Evolutionary conservation across 1,140 invertebrate genomes (phyloP).

Genomic region (Wiebesia pumilae): DNA sequence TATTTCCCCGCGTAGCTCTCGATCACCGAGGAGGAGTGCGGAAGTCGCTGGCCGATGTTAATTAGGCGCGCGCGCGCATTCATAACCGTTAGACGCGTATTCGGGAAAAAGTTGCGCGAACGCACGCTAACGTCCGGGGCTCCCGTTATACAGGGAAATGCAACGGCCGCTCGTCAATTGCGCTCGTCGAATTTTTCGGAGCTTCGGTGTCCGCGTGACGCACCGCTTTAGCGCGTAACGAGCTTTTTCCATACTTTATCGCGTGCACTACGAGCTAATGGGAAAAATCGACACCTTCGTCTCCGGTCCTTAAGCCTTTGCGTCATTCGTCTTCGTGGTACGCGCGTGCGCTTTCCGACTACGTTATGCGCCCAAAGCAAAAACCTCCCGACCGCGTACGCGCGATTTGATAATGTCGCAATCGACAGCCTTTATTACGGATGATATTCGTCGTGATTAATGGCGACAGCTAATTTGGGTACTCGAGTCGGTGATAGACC

Average conservation of each 20-base stretch:
- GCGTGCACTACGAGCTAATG: background rate
- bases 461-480: background rate
- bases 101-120: background rate
- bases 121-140: no score
- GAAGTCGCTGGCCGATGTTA: background rate
- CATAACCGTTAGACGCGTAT: background rate
- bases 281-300: background rate
- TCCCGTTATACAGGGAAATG: no score
- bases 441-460: background rate
- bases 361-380: no score
- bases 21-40: background rate
- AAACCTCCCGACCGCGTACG: no score
- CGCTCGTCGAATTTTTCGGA: background rate
- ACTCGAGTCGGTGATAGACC: background rate
- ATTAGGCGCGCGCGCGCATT: background rate
- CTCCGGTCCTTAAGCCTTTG: background rate
- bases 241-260: background rate
- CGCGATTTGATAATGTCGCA: background rate
- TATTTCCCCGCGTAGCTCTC: constrained; percentile 3
- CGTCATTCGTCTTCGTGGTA: background rate
- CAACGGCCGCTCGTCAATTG: background rate
- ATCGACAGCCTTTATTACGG: background rate
- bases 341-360: background rate
- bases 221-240: background rate
- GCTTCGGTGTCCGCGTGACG: no score